Percentiles rank a stretch among this genome's conserved stretches.
These are phyloP conservation scores for Tryphoninae sp. DNA, from an alignment of 2,888 invertebrate species.

Conservation along the genomic window DNA sequence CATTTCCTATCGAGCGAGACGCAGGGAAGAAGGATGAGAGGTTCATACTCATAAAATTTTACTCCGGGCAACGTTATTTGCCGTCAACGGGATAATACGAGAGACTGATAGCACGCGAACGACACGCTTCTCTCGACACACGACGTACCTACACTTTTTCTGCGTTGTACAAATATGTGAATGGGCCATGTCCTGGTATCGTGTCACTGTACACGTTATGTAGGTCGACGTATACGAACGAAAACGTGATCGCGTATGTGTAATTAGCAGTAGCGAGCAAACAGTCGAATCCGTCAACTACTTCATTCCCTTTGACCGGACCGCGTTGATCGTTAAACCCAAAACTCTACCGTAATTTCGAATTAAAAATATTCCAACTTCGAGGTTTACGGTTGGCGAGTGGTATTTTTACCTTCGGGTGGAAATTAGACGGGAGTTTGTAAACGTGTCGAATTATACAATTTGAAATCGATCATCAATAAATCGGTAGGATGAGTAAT, in stretches of 20 bases:
- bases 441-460: neutral
- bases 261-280: conserved; percentile 45
- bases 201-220: conserved; percentile 13
- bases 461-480: neutral
- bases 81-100: conserved; percentile 11
- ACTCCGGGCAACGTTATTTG: conserved; percentile 5
- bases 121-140: conserved; percentile 12
- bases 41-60: conserved; percentile 11
- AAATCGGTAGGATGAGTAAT: neutral
- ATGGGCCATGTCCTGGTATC: conserved; percentile 2
- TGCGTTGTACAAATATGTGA: conserved; percentile 43
- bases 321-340: conserved; percentile 13
- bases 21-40: neutral
- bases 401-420: too few species aligned
- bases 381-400: neutral
- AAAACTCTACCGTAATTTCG: neutral
- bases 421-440: too few species aligned
- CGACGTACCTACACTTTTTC: conserved; percentile 9
- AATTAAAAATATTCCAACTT: conserved; percentile 15
- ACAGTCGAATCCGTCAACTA: conserved; percentile 39
- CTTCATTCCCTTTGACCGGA: neutral
- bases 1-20: neutral
- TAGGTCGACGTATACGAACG: conserved; percentile 34
- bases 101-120: conserved; percentile 1
- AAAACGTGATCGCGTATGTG: conserved; percentile 45